phyloP scores from a whole-genome alignment of 2,888 invertebrate genomes.

The Biston stratarius region DNA sequence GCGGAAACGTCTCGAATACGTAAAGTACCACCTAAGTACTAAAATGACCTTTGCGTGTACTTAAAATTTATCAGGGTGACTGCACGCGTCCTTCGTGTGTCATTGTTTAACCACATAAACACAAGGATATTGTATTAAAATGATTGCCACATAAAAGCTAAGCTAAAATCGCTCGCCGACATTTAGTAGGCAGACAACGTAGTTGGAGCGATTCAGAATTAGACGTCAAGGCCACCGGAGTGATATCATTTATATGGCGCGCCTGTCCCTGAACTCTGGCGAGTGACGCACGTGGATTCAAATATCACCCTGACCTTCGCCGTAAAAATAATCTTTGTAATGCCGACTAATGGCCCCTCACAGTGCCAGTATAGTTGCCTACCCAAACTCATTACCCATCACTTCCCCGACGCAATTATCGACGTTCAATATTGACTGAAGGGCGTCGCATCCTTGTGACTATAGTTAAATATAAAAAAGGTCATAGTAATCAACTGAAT shows the following conservation, averaged over 20 bases:
- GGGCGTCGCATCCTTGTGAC: slow-evolving; percentile 14
- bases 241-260: slow-evolving; percentile 83
- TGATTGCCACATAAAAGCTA: slow-evolving; percentile 43
- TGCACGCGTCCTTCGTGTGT: slow-evolving; percentile 44
- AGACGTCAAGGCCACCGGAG: slow-evolving; percentile 78
- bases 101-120: slow-evolving; percentile 41
- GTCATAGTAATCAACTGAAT: background rate
- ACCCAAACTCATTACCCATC: background rate
- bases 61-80: slow-evolving; percentile 45
- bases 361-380: slow-evolving; percentile 32
- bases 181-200: slow-evolving; percentile 79
- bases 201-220: slow-evolving; percentile 80
- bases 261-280: slow-evolving; percentile 81
- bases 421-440: slow-evolving; percentile 37
- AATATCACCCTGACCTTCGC: slow-evolving; percentile 80
- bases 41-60: slow-evolving; percentile 41
- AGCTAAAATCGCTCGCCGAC: slow-evolving; percentile 48
- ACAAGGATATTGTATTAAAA: slow-evolving; percentile 41
- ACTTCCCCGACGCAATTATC: slow-evolving; percentile 46
- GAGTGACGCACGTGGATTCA: slow-evolving; percentile 81
- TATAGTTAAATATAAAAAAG: background rate
- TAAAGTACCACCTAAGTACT: slow-evolving; percentile 26
- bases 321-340: slow-evolving; percentile 73
- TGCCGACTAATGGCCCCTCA: slow-evolving; percentile 59
- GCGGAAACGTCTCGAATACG: slow-evolving; percentile 35